These are phyloP conservation scores for Cryptops parisi DNA, from an alignment of 2,888 invertebrate species.

Conservation along the genomic window DNA sequence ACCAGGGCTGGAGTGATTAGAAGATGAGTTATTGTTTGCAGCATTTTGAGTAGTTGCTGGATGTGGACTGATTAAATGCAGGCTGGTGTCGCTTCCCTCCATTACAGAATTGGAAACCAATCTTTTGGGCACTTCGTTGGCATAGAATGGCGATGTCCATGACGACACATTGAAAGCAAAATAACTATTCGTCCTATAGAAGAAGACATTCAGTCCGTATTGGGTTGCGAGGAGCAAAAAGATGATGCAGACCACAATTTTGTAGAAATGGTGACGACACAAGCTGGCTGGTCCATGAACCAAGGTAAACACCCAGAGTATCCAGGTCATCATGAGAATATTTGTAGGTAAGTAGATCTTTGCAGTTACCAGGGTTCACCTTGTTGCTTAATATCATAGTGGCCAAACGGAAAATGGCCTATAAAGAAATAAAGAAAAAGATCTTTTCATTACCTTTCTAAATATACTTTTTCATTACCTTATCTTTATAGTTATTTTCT, in stretches of 20 bases:
- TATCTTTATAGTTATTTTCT: no score
- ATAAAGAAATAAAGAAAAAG: background rate
- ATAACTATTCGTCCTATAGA: conserved; percentile 18
- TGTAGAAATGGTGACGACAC: conserved; percentile 39
- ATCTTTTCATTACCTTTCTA: background rate
- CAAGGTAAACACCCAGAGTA: background rate
- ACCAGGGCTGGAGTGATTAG: background rate
- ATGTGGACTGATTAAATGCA: no score
- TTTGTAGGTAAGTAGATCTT: background rate
- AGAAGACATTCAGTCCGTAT: conserved; percentile 45
- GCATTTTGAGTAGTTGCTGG: background rate
- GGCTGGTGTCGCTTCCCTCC: no score
- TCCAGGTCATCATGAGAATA: background rate
- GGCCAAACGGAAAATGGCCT: background rate
- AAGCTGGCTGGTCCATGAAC: conserved; percentile 1
- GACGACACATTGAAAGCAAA: conserved; percentile 14
- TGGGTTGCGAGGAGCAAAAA: conserved; percentile 51
- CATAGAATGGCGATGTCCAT: background rate
- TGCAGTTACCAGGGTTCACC: background rate
- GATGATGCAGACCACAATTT: conserved; percentile 43
- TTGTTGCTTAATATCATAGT: background rate
- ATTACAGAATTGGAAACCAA: no score
- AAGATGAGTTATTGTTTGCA: background rate
- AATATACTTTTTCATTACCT: no score
- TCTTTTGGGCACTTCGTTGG: no score